A percentile compares a stretch with the other conserved stretches of the same genome.
These are phyloP conservation scores for Boloria euphrosyne DNA, from an alignment of 2,888 invertebrate genomes.

Conservation along the genomic window DNA sequence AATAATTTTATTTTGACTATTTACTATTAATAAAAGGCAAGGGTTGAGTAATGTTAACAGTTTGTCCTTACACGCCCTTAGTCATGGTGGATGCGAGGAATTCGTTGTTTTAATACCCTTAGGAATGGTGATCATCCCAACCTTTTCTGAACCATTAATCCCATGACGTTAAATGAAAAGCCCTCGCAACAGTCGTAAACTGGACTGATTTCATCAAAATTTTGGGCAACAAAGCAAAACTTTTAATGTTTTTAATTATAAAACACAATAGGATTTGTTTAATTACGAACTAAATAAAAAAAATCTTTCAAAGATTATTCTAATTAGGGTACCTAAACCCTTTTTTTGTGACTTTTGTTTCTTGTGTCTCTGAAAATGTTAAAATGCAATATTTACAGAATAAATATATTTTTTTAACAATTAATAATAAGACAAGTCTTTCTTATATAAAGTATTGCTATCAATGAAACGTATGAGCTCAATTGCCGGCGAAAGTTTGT, in stretches of 20 bases:
- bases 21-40: conserved; percentile 19
- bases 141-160: conserved; percentile 1
- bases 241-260: not conserved
- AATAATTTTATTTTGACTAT: conserved; percentile 8
- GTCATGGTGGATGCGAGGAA: conserved; percentile 15
- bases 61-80: conserved; percentile 11
- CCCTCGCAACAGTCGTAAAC: conserved; percentile 8
- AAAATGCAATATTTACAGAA: too few relatives aligned
- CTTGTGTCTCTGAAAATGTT: too few relatives aligned
- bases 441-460: too few relatives aligned
- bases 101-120: conserved; percentile 14
- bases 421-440: too few relatives aligned
- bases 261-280: not conserved
- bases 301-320: too few relatives aligned
- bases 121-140: conserved; percentile 11
- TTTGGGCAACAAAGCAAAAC: not conserved
- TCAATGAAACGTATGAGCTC: too few relatives aligned
- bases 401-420: too few relatives aligned
- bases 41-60: conserved; percentile 20
- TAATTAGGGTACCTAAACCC: too few relatives aligned
- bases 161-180: conserved; percentile 14
- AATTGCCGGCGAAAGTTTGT: too few relatives aligned
- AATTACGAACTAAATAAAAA: too few relatives aligned
- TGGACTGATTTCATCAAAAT: not conserved
- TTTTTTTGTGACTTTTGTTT: too few relatives aligned